Evolutionary conservation across 1,140 invertebrate species (phyloP), one percentile per base, ranked within the genome.

Genomic region (Tetramorium simillimum): DNA sequence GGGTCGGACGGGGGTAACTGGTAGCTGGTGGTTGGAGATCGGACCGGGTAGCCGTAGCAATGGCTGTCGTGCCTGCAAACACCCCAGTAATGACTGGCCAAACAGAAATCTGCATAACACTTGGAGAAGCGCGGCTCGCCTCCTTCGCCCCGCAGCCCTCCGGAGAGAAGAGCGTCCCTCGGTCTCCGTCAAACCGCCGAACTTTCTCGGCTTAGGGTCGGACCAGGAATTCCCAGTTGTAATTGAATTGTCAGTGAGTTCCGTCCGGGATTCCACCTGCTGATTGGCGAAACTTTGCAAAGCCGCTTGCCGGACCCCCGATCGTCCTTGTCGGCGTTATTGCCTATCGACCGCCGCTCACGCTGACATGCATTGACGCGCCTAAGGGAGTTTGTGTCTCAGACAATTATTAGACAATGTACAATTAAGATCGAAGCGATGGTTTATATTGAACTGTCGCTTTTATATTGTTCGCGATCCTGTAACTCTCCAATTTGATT

Each of bases 51-150:
- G 80, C 37, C 67, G 78, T 85, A 78, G 88, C 89, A 85, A 90
- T 82, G 89, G 84, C 89, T 88, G 86, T 86, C 81, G 51, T 56
- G 75, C 65, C 69, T 85, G 80, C 89, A 86, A 90, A 90, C 89
- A 87, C 69, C 86, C 78, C 78, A 56, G 78, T 90, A 90, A 90
- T 90, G 89, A 95, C 93, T 94, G 92, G 91, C 91, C 93, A 95
- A 95, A 95, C 93, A 95, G 90, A 93, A 95, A 95, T 95, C 93
- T 95, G 93, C 95, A 95, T 95, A 95, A 94, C 93, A 94, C 94
- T 94, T 93, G 90, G 93, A 91, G 86, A 90, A 89, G 86, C 87
- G 89, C 89, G 86, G 86, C 85, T 85, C 87, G 82, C 80, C 86
- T 88, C 80, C 85, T 86, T 60, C 81, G 84, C 81, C 85, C 84